Base-by-base conservation (phyloP, 2,113 vertebrate species). In the Ceyx margarethae region DNA sequence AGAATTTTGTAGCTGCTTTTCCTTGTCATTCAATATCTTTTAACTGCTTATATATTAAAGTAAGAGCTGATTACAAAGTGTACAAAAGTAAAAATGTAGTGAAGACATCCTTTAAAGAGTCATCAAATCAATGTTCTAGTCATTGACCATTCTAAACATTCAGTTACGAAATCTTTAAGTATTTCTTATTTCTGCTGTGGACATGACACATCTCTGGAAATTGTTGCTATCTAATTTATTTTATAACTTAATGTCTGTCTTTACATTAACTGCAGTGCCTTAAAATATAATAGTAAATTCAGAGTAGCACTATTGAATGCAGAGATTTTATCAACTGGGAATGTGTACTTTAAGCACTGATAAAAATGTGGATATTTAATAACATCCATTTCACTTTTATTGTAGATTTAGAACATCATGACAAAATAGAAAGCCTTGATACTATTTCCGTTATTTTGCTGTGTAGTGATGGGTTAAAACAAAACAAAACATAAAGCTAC, bases 51-150 rank as follows among this genome's bases (percentile, higher is more conserved):
- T 33, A 20, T 87, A 65, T 77, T 90, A 64, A 79, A 91, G 64
- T 66, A 71, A 89, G 86, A 68, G 64, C 37, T 58, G 31, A 28
- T 82, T 90, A 62, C 67, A 74, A 85, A 66, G 46, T 25, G 54
- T 87, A 77, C 42, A 40, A 85, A 82, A 80, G 29, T 78, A 77
- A 82, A 31, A 90, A 37, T 33, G 29, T 84, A 67, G 72, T 72
- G 87, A 80, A 83, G 71, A 31, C 88, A 57, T 93, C 60, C 74
- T 90, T 96, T 75, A 92, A 81, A 85, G 17, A 90, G 62, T 76
- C 69, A 79, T 69, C 79, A 88, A 76, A 69, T 46, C 89, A 76
- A 14, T 73, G 46, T 81, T 81, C 66, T 79, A 31, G 46, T 84
- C 62, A 73, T 58, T 84, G 21, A 43, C 54, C 37, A 51, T 89